Base-by-base conservation (phyloP, 2,113 vertebrate species). In the Opisthocomus hoazin region DNA sequence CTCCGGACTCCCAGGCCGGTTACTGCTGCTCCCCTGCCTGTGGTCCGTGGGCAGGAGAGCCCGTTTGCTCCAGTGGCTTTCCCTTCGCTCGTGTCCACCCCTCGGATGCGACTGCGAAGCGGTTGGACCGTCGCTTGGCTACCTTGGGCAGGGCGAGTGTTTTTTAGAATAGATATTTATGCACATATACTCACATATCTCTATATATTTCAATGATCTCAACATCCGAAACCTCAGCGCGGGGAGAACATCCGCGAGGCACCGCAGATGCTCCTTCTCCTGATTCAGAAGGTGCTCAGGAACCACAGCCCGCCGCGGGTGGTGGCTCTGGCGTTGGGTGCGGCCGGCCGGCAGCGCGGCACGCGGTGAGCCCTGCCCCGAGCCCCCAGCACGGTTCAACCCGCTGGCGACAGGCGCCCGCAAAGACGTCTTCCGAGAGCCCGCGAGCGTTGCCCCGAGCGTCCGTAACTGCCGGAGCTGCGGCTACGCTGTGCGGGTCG, bases 281-380 rank as follows among this genome's bases (percentile, higher is more conserved):
- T 10, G 4, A 18, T 19, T 27, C 13, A 18, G 46, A 14, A 12
- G 18, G 21, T 15, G 2, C 2, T 34, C 12, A 27, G 51, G 3
- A 29, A 4, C 27, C 9, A 7, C 27, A 63, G 9, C 17, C 37
- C 3, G 7, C 26, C 2, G 46, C 32, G 12, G 73, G 3, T 16
- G 2, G 13, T 2, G 13, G 63, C 36, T 45, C 37, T 4, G 73
- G 24, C 2, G 37, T 13, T 7, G 53, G 36, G 43, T 2, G 30
- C 51, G 5, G 11, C 2, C 50, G 5, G 8, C 3, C 24, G 1
- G 27, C 17, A 29, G 20, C 19, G 2, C 1, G 8, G 45, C 61
- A 9, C 30, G 7, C 43, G 1, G 36, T 5, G 20, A 14, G 30
- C 1, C 1, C 61, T 27, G 29, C 60, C 23, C n/a, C 10, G 3